Conservation (phyloP, 1,140 invertebrate species). For the Oedothorax gibbosus region DNA sequence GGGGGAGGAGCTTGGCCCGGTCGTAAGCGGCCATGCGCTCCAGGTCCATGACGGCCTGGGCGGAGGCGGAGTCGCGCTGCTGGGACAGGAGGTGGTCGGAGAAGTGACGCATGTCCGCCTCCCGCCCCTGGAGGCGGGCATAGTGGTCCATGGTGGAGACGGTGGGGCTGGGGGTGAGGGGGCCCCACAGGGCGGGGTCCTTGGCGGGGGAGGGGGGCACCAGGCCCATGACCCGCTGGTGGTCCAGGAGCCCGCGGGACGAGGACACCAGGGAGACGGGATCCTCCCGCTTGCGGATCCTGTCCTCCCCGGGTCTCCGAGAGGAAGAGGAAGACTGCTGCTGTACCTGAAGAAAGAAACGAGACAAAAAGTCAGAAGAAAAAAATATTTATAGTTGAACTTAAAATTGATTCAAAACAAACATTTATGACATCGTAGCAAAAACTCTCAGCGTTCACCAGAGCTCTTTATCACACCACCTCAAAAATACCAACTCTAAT, state of each 20-base stretch:
- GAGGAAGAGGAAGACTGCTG: background rate
- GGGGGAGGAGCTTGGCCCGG: conserved; percentile 49
- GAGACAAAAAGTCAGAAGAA: conserved; percentile 8
- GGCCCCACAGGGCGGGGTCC: conserved; percentile 50
- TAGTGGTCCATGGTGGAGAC: conserved; percentile 41
- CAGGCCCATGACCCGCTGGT: conserved; percentile 48
- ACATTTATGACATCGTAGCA: too few relatives aligned
- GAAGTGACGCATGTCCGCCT: conserved; percentile 28
- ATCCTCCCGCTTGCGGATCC: conserved; percentile 47
- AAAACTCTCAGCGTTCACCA: too few relatives aligned
- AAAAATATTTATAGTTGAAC: too few relatives aligned
- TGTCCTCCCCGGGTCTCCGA: conserved; percentile 15
- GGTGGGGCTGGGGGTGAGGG: conserved; percentile 50
- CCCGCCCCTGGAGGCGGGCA: conserved; percentile 21
- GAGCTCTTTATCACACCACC: too few relatives aligned
- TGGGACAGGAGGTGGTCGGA: conserved; percentile 28
- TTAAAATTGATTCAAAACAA: too few relatives aligned
- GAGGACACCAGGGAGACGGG: conserved; percentile 37
- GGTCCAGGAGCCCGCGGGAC: conserved; percentile 34
- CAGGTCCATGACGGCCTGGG: conserved; percentile 34
- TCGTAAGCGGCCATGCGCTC: conserved; percentile 37
- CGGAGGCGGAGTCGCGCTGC: conserved; percentile 7
- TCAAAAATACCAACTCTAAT: too few relatives aligned
- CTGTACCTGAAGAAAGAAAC: background rate
- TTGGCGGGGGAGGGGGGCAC: conserved; percentile 45